Evolutionary conservation across 2,113 vertebrate genomes (phyloP).

Genomic region (Dicrurus megarhynchus): DNA sequence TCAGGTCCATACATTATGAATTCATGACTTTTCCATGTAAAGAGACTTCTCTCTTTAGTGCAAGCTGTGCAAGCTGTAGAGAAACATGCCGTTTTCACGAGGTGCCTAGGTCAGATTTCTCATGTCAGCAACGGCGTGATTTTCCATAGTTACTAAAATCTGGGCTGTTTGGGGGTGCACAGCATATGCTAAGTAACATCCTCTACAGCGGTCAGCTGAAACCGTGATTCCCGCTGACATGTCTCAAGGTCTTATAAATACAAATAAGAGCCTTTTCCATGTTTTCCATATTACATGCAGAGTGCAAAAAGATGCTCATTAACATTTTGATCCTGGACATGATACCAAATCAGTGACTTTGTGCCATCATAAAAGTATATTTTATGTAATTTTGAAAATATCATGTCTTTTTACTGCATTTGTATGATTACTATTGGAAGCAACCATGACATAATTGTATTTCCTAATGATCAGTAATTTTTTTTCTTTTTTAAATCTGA

Average conservation of each 20-base stretch:
- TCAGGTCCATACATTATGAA: not conserved
- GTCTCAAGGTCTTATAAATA: not conserved
- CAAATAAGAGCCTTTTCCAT: not conserved
- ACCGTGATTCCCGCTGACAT: rapidly evolving
- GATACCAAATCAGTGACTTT: not conserved
- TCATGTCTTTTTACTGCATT: not conserved
- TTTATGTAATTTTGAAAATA: not conserved
- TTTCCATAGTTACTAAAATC: not conserved
- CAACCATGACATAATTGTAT: not conserved
- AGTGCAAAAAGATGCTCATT: not conserved
- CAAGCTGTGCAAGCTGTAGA: not conserved
- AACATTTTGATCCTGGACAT: not conserved
- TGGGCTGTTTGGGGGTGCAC: not conserved
- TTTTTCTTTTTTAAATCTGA: not conserved
- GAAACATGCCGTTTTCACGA: not conserved
- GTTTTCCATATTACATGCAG: not conserved
- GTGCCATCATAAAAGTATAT: not conserved
- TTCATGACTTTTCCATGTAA: not conserved
- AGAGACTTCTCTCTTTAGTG: not conserved
- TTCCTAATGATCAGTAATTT: not conserved
- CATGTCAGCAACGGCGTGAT: not conserved
- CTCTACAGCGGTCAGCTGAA: not conserved
- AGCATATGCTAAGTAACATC: not conserved
- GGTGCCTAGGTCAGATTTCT: not conserved
- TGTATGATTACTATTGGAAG: not conserved